Evolutionary conservation across 92 coral and sea anemone genomes (phyloP).

Genomic region (Muricea muricata): DNA sequence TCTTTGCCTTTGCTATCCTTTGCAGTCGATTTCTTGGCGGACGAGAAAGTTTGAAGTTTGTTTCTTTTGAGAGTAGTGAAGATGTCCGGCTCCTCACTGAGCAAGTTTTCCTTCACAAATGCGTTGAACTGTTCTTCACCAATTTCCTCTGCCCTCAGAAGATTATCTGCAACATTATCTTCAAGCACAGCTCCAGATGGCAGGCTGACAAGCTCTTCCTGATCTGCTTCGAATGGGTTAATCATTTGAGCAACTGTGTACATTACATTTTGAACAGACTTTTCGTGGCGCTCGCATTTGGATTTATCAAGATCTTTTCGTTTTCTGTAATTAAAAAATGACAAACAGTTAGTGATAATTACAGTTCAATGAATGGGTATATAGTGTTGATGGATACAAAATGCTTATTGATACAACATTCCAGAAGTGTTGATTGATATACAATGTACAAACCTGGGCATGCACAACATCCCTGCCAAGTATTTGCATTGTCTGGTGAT

Average conservation of each 20-base stretch:
- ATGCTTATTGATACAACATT: no score
- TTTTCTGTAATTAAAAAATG: neutral
- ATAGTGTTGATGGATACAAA: no score
- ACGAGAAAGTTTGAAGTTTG: conserved; percentile 34
- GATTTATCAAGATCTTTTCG: conserved; percentile 47
- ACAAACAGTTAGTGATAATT: no score
- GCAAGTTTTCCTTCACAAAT: neutral
- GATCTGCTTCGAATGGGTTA: conserved; percentile 40
- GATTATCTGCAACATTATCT: no score
- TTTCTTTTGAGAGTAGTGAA: conserved; percentile 34
- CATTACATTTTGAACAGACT: conserved; percentile 29
- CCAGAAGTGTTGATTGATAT: neutral
- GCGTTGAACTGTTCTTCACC: conserved; percentile 37
- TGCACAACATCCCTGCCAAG: neutral
- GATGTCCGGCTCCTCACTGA: conserved; percentile 27
- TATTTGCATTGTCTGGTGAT: neutral
- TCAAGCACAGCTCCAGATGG: conserved; percentile 23
- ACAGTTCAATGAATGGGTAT: no score
- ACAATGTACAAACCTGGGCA: neutral
- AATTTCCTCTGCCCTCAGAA: conserved; percentile 33
- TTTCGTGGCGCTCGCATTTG: conserved; percentile 42
- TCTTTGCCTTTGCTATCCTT: conserved; percentile 25
- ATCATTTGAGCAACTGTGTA: conserved; percentile 34
- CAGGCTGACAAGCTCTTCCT: neutral
- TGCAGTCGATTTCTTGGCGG: neutral